phyloP scores from a whole-genome alignment of 2,113 vertebrate species.

The Spermophilus dauricus region DNA sequence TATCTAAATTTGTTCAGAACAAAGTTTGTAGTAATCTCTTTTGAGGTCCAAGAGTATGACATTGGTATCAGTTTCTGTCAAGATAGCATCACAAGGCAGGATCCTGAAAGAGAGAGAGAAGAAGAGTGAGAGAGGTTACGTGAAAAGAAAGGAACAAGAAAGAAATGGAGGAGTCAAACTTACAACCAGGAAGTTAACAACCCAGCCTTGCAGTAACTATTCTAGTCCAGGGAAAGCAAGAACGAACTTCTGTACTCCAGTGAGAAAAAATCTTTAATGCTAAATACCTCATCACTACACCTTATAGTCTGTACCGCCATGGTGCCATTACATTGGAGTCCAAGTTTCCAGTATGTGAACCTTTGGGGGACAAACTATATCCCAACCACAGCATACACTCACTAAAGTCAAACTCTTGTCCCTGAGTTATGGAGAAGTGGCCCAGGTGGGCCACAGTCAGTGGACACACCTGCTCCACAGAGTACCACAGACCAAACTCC shows the following conservation, averaged over 20 bases:
- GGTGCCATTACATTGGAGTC: background rate
- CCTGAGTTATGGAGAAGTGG: too few species aligned
- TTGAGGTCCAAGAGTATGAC: background rate
- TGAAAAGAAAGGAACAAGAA: background rate
- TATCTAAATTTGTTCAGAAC: background rate
- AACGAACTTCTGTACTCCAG: background rate
- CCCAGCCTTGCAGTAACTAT: background rate
- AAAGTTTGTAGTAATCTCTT: background rate
- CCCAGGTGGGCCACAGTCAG: too few species aligned
- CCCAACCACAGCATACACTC: background rate
- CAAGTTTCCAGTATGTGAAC: background rate
- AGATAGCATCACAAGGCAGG: background rate
- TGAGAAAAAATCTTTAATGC: background rate
- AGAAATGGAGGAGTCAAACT: background rate
- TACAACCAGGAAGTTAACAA: background rate
- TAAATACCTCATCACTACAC: background rate
- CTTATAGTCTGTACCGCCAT: background rate
- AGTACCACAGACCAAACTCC: too few species aligned
- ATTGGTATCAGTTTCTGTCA: background rate
- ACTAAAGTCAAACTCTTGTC: background rate
- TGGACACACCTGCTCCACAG: too few species aligned
- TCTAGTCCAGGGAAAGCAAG: background rate
- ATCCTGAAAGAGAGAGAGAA: too few species aligned
- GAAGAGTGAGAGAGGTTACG: background rate
- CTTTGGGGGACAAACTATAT: background rate